A percentile compares a stretch with the other conserved stretches of the same genome.
Evolutionary conservation across 1,140 invertebrate species (phyloP).

Genomic region (Orchesella cincta): DNA sequence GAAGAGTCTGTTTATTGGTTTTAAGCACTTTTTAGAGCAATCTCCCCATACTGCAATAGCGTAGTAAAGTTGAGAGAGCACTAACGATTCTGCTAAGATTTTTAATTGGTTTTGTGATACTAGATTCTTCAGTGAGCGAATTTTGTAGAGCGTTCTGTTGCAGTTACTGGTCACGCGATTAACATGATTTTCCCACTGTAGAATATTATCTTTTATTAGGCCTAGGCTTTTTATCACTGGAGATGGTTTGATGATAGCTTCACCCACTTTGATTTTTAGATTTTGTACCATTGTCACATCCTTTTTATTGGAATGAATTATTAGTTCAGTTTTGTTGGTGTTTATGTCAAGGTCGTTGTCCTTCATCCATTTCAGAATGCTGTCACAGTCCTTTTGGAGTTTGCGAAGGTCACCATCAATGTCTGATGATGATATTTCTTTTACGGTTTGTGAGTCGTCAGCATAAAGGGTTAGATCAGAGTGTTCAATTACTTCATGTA

Average conservation of each 20-base stretch:
- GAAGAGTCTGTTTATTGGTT: too few species aligned
- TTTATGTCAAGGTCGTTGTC: conserved; percentile 8
- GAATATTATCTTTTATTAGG: not conserved
- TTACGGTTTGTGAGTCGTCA: conserved; percentile 6
- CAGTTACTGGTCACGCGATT: not conserved
- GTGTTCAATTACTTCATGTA: not conserved
- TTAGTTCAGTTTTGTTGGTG: conserved; percentile 11
- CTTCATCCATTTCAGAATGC: not conserved
- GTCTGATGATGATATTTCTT: not conserved
- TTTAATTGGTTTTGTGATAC: not conserved
- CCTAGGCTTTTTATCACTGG: not conserved
- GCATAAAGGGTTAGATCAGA: conserved; percentile 5
- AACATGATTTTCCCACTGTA: conserved; percentile 15
- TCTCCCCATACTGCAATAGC: not conserved
- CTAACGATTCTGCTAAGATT: not conserved
- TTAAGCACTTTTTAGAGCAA: not conserved
- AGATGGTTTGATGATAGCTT: not conserved
- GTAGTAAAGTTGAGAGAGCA: not conserved
- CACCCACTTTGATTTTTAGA: not conserved
- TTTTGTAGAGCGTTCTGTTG: not conserved
- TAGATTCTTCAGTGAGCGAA: not conserved
- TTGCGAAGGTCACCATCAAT: not conserved
- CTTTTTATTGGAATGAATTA: not conserved
- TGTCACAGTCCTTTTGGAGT: not conserved
- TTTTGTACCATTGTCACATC: not conserved